These are phyloP conservation scores for Protobothrops mucrosquamatus DNA, from an alignment of 2,113 vertebrate species.

Conservation along the genomic window DNA sequence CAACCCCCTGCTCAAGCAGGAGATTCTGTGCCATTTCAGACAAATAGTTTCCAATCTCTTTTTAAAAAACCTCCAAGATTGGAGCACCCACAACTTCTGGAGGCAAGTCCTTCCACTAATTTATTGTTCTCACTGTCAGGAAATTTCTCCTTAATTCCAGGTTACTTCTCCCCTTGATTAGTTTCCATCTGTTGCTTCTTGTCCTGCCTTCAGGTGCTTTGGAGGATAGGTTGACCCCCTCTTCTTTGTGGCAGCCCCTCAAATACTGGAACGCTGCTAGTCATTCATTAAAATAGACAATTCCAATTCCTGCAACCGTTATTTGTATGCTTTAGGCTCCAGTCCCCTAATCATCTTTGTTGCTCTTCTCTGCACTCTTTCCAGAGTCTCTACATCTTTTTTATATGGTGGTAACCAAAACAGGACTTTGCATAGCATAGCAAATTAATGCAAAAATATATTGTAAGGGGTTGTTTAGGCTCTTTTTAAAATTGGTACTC, in stretches of 20 bases:
- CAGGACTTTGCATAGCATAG: too few relatives aligned
- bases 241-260: background rate
- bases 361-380: too few relatives aligned
- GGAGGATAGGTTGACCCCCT: accelerated
- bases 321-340: background rate
- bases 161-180: background rate
- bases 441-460: background rate
- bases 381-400: too few relatives aligned
- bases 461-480: background rate
- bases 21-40: background rate
- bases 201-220: background rate
- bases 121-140: background rate
- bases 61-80: background rate
- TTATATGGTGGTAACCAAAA: too few relatives aligned
- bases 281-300: background rate
- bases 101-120: background rate
- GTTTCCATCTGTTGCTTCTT: background rate
- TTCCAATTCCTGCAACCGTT: background rate
- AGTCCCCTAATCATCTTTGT: too few relatives aligned
- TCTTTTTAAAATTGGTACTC: background rate
- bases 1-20: background rate
- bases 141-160: background rate
- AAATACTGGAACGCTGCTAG: background rate
- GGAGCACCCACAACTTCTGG: background rate
- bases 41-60: background rate